Evolutionary conservation across 2,888 invertebrate species (phyloP).

Genomic region (Notocelia uddmanniana): DNA sequence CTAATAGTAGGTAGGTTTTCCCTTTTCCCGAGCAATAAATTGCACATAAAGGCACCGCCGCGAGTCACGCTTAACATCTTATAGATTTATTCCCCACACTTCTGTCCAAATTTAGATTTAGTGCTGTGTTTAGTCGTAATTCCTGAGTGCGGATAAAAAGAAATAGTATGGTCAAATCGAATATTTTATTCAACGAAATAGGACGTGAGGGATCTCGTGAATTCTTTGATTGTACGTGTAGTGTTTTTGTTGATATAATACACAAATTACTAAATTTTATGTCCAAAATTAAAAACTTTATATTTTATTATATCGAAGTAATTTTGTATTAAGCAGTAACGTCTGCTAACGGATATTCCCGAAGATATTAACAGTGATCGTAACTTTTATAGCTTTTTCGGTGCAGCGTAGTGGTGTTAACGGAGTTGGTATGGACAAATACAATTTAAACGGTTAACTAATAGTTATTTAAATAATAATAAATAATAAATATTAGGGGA

Average conservation of each 20-base stretch:
- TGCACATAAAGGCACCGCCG: constrained; percentile 76
- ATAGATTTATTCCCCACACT: constrained; percentile 83
- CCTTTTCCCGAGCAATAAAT: constrained; percentile 78
- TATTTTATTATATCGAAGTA: no score
- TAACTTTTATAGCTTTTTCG: no score
- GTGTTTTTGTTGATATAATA: constrained; percentile 7
- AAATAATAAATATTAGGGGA: no score
- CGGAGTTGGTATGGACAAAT: no score
- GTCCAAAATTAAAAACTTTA: background rate
- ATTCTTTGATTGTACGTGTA: constrained; percentile 29
- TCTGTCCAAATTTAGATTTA: constrained; percentile 85
- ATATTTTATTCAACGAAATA: constrained; percentile 45
- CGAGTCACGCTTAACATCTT: constrained; percentile 83
- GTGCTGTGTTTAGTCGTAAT: constrained; percentile 78
- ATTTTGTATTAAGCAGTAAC: no score
- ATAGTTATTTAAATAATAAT: no score
- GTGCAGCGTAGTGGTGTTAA: no score
- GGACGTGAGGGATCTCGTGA: constrained; percentile 35
- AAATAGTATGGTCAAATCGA: constrained; percentile 52
- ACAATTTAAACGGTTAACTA: no score
- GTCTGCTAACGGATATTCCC: no score
- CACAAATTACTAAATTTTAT: background rate
- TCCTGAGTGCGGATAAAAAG: constrained; percentile 64
- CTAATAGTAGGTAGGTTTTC: constrained; percentile 61
- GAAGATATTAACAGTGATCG: no score